Percentiles rank a stretch among this genome's conserved stretches.
Evolutionary conservation across 2,113 vertebrate species (phyloP).

Genomic region (Gorsachius goisagi): DNA sequence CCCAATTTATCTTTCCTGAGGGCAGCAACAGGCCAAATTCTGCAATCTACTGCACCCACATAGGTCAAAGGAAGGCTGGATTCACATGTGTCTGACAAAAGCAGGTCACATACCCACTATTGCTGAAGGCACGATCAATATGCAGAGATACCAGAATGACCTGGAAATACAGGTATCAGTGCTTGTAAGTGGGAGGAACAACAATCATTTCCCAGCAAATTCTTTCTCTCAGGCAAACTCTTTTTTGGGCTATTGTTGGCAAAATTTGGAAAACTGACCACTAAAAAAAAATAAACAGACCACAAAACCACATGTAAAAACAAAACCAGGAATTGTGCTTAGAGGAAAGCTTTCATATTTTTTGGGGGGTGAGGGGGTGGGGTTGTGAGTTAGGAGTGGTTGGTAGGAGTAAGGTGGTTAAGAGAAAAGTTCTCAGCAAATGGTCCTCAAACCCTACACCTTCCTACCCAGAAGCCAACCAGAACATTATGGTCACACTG

Average conservation of each 20-base stretch:
- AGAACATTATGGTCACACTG: background rate
- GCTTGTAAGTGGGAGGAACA: background rate
- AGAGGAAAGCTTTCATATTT: background rate
- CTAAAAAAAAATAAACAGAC: background rate
- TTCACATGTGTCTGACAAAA: background rate
- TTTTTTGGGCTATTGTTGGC: background rate
- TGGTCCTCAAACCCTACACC: background rate
- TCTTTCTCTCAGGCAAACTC: background rate
- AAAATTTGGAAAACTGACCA: background rate
- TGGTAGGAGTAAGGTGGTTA: background rate
- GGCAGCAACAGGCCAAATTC: background rate
- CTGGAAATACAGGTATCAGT: background rate
- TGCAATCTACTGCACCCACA: background rate
- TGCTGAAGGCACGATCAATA: background rate
- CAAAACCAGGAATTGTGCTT: fast-evolving
- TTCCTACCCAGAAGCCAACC: background rate
- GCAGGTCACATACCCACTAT: background rate
- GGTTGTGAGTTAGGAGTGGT: background rate
- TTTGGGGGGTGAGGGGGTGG: no score
- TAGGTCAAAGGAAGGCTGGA: background rate
- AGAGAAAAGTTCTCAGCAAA: background rate
- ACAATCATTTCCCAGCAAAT: background rate
- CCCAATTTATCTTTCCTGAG: background rate
- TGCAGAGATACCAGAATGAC: background rate
- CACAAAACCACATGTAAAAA: background rate